phyloP scores from a whole-genome alignment of 2,888 invertebrate species.

The Thera britannica region DNA sequence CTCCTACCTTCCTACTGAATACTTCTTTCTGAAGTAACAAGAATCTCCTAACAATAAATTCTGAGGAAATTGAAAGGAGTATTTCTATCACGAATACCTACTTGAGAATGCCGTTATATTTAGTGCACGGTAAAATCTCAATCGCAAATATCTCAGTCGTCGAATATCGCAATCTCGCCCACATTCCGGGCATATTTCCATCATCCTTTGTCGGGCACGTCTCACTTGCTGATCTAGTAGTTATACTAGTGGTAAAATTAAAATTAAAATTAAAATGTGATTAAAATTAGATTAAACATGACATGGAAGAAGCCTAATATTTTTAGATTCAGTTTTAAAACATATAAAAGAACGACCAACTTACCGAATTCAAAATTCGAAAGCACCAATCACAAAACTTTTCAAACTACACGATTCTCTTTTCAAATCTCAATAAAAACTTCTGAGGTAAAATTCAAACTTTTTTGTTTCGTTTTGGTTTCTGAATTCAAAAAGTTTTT shows the following conservation, averaged over 20 bases:
- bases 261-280: no score
- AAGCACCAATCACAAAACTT: constrained; percentile 19
- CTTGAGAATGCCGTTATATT: constrained; percentile 8
- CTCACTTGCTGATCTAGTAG: background rate
- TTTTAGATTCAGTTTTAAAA: no score
- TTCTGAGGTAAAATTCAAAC: background rate
- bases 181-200: background rate
- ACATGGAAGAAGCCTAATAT: background rate
- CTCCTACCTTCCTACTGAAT: no score
- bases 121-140: constrained; percentile 10
- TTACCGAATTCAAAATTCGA: constrained; percentile 6
- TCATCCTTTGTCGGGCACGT: constrained; percentile 10
- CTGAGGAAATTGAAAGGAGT: background rate
- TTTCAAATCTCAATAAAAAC: constrained; percentile 10
- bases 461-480: constrained; percentile 2
- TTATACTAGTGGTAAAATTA: no score
- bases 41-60: background rate
- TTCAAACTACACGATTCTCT: constrained; percentile 8
- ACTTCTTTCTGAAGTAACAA: background rate
- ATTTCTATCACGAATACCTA: constrained; percentile 5
- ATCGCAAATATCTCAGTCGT: constrained; percentile 16
- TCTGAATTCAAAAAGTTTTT: constrained; percentile 23
- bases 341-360: background rate
- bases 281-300: background rate
- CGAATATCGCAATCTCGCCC: constrained; percentile 11